Conservation (phyloP, 2,113 vertebrate genomes). For the Megalops atlanticus region DNA sequence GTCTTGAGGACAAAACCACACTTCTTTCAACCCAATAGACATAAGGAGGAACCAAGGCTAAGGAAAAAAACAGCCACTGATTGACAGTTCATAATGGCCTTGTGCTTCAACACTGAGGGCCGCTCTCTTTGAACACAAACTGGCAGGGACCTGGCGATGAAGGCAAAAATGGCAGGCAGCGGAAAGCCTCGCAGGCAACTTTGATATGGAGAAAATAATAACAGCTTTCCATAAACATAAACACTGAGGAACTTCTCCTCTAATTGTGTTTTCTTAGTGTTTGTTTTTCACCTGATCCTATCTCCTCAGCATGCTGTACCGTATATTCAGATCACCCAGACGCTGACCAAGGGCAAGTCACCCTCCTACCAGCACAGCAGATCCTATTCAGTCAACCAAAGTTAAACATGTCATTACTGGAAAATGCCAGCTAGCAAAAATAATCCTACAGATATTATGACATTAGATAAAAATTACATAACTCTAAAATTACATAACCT, state of each 20-base stretch:
- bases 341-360: conserved; percentile 21
- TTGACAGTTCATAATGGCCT: not conserved
- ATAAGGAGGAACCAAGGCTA: not conserved
- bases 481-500: not conserved
- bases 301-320: conserved; percentile 25
- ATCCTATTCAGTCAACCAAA: not conserved
- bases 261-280: not conserved
- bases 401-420: not conserved
- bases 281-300: not conserved
- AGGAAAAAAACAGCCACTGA: not conserved
- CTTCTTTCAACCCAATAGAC: not conserved
- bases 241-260: not conserved
- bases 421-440: not conserved
- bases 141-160: not conserved
- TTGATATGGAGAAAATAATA: not conserved
- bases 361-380: not conserved
- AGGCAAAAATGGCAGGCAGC: not conserved
- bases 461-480: not conserved
- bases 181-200: not conserved
- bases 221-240: too few relatives aligned
- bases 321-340: conserved; percentile 14
- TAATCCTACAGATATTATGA: not conserved
- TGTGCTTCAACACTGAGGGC: not conserved
- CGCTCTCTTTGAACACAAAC: not conserved
- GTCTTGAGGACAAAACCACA: not conserved